Percentiles rank a stretch among this genome's conserved stretches.
These are phyloP conservation scores for Pachyrhynchus sulphureomaculatus DNA, from an alignment of 1,140 invertebrate genomes.

Conservation along the genomic window DNA sequence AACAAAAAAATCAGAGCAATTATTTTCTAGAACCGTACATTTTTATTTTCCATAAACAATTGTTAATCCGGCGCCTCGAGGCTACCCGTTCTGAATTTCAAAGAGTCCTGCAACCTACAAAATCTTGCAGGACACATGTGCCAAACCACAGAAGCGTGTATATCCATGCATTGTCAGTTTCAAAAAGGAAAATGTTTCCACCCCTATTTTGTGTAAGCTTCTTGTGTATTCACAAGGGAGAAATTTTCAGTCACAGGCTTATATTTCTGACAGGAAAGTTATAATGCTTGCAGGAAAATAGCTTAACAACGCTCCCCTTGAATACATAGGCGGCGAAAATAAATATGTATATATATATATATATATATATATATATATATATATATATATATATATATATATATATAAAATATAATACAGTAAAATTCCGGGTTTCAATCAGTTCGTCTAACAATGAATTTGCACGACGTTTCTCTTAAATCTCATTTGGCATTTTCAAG, in stretches of 20 bases:
- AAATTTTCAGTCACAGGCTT: slow-evolving; percentile 44
- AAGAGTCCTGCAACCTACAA: slow-evolving; percentile 15
- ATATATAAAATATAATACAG: too few species aligned
- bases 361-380: too few species aligned
- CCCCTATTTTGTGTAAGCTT: slow-evolving; percentile 45
- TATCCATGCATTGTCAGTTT: slow-evolving; percentile 49
- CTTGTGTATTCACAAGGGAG: slow-evolving; percentile 49
- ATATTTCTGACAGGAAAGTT: slow-evolving; percentile 12
- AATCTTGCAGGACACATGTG: slow-evolving; percentile 42
- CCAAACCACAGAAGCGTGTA: slow-evolving; percentile 35
- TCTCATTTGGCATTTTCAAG: too few species aligned
- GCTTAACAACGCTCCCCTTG: not conserved
- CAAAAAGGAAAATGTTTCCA: slow-evolving; percentile 44
- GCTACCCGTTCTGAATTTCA: slow-evolving; percentile 37
- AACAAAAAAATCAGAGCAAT: too few species aligned
- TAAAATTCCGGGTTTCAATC: too few species aligned
- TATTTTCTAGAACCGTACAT: too few species aligned
- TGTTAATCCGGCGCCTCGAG: slow-evolving; percentile 26
- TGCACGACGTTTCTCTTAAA: too few species aligned
- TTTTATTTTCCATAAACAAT: slow-evolving; percentile 7
- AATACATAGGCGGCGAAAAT: too few species aligned
- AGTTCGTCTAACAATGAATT: too few species aligned
- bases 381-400: too few species aligned
- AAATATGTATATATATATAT: too few species aligned
- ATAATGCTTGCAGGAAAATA: slow-evolving; percentile 16